phyloP scores from a whole-genome alignment of 2,888 invertebrate genomes.

The Pyrrhia umbra region DNA sequence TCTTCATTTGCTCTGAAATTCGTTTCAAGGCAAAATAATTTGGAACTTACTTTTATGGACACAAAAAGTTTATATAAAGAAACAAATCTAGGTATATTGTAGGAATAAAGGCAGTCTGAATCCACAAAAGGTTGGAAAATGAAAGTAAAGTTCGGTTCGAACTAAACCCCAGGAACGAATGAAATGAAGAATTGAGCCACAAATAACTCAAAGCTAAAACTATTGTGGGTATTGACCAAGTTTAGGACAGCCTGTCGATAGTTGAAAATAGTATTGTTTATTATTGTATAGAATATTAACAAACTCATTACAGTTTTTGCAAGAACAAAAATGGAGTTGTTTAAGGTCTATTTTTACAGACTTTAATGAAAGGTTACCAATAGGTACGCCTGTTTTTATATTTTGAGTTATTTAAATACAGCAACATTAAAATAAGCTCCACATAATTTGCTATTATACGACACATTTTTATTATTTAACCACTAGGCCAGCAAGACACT shows the following conservation, averaged over 20 bases:
- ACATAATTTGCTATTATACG: no score
- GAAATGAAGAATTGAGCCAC: neutral
- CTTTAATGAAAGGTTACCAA: no score
- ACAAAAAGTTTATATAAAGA: neutral
- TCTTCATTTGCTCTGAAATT: neutral
- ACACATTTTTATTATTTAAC: no score
- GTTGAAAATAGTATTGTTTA: slow-evolving; percentile 23
- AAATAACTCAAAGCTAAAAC: slow-evolving; percentile 7
- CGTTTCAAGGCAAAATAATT: neutral
- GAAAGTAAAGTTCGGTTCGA: neutral
- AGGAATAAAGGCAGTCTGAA: neutral
- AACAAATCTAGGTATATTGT: no score
- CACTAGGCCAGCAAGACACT: no score
- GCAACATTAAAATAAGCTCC: no score
- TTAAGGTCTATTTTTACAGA: neutral
- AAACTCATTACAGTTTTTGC: slow-evolving; percentile 11
- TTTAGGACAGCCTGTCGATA: slow-evolving; percentile 29
- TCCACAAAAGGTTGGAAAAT: slow-evolving; percentile 6
- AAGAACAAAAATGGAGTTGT: neutral
- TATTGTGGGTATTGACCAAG: slow-evolving; percentile 21
- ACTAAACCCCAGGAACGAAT: slow-evolving; percentile 4
- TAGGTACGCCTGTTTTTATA: no score
- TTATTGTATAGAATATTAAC: slow-evolving; percentile 1
- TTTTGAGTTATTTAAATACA: no score
- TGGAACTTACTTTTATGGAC: neutral